Conservation (phyloP, 1,140 invertebrate species). For the Sitophilus oryzae region DNA sequence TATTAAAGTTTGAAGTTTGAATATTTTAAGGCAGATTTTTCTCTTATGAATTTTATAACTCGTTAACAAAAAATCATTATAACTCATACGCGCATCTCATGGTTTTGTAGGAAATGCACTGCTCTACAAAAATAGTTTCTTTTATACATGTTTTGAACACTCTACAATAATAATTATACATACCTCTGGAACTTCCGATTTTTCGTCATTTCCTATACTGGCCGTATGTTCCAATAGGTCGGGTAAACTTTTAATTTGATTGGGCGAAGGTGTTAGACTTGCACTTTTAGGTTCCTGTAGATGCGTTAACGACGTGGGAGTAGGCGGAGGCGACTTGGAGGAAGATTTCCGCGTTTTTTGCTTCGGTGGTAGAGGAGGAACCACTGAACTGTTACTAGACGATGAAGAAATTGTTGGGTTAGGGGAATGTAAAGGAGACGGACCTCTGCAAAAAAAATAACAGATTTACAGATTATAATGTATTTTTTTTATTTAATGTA, state of each 20-base stretch:
- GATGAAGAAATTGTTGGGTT: slow-evolving; percentile 24
- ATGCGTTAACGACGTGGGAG: slow-evolving; percentile 41
- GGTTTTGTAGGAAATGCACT: no score
- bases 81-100: no score
- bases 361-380: slow-evolving; percentile 74
- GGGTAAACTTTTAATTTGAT: slow-evolving; percentile 35
- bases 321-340: slow-evolving; percentile 36
- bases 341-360: slow-evolving; percentile 31
- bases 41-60: no score
- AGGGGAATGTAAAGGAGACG: slow-evolving; percentile 37
- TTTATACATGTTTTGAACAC: no score
- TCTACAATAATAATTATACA: background rate
- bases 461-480: no score
- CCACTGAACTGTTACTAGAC: slow-evolving; percentile 15
- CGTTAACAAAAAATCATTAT: no score
- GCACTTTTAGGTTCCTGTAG: slow-evolving; percentile 41
- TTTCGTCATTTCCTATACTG: slow-evolving; percentile 22
- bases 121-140: no score
- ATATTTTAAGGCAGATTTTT: no score
- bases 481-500: background rate
- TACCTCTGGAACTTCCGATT: slow-evolving; percentile 27
- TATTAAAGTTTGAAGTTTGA: no score
- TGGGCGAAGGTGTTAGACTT: slow-evolving; percentile 15
- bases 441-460: slow-evolving; percentile 21
- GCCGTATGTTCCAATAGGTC: slow-evolving; percentile 41